Evolutionary conservation across 2,113 vertebrate genomes (phyloP).

Genomic region (Nycticryphes semicollaris): DNA sequence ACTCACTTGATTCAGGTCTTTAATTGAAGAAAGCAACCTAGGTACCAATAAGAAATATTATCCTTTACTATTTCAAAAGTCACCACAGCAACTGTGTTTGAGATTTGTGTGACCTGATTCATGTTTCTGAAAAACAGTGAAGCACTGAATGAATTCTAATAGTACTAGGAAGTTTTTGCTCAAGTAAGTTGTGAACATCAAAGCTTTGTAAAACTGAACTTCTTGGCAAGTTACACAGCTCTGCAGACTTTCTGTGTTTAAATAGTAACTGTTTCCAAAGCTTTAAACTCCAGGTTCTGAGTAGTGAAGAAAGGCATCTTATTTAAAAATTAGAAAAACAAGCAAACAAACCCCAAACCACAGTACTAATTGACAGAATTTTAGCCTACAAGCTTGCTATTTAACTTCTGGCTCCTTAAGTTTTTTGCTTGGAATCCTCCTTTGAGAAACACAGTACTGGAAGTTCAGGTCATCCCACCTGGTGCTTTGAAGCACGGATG

Average conservation of each 20-base stretch:
- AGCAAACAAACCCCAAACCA: not conserved
- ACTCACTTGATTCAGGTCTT: not conserved
- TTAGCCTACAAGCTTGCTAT: not conserved
- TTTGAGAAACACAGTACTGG: not conserved
- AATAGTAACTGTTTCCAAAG: not conserved
- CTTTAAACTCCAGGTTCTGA: not conserved
- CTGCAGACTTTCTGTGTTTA: not conserved
- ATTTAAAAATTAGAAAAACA: not conserved
- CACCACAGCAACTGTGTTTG: not conserved
- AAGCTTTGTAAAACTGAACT: not conserved
- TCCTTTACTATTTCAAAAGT: not conserved
- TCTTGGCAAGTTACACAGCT: not conserved
- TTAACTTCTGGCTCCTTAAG: not conserved
- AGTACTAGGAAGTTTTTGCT: not conserved
- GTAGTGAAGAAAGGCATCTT: not conserved
- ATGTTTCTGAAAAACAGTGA: not conserved
- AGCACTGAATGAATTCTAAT: not conserved
- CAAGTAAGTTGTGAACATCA: not conserved
- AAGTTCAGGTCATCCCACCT: not conserved
- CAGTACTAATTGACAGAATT: not conserved
- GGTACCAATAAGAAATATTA: not conserved
- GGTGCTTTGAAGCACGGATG: not conserved
- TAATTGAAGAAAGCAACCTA: not conserved
- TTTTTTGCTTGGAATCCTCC: not conserved
- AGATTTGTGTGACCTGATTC: not conserved